Conservation (phyloP, 2,888 invertebrate species). For the Abscondita cerata region DNA sequence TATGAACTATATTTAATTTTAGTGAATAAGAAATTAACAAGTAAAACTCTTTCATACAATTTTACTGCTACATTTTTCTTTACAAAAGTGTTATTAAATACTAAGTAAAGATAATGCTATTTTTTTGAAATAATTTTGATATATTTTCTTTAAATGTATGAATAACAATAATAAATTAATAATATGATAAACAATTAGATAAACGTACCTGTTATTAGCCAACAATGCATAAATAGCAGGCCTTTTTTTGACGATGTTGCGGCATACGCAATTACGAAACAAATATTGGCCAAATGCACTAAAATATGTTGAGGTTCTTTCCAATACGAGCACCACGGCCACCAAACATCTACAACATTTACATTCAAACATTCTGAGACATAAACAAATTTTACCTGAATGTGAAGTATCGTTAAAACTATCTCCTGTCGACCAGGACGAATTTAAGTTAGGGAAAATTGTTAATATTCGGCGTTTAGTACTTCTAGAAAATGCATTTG, state of each 20-base stretch:
- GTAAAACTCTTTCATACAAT: too few relatives aligned
- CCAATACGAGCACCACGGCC: conserved; percentile 78
- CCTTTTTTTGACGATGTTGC: conserved; percentile 81
- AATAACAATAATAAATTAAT: too few relatives aligned
- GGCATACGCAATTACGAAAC: conserved; percentile 80
- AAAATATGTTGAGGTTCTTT: conserved; percentile 75
- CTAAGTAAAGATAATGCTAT: too few relatives aligned
- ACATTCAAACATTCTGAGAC: too few relatives aligned
- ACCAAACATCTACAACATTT: conserved; percentile 62
- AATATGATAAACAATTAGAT: too few relatives aligned
- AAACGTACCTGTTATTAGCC: conserved; percentile 73
- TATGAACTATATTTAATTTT: too few relatives aligned
- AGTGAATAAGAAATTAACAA: too few relatives aligned
- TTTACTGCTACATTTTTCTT: too few relatives aligned
- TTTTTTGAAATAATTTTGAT: not conserved
- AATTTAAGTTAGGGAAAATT: conserved; percentile 52
- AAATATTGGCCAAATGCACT: conserved; percentile 79
- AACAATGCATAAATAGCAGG: conserved; percentile 81
- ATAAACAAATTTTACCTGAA: conserved; percentile 50
- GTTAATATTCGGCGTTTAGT: conserved; percentile 49
- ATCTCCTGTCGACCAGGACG: conserved; percentile 53
- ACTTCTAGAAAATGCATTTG: conserved; percentile 42
- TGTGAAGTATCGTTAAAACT: conserved; percentile 57
- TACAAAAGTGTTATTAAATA: too few relatives aligned
- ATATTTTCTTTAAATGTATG: not conserved